Evolutionary conservation across 2,888 invertebrate genomes (phyloP), one percentile per base, ranked within the genome.

Genomic region (Agrochola lota): DNA sequence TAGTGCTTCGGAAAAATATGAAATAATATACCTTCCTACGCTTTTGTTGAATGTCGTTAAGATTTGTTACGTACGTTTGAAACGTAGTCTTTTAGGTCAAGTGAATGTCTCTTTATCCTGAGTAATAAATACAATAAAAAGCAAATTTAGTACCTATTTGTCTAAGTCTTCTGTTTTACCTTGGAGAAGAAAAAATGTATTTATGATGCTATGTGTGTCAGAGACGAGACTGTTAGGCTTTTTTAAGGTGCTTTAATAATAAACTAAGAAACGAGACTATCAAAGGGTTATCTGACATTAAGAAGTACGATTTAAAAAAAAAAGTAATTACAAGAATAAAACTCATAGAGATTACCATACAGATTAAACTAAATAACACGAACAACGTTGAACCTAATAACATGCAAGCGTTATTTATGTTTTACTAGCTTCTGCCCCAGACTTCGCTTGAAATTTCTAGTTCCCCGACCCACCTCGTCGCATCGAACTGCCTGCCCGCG

Each of bases 91-190:
- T 79, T 71, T 74, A 82, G 79, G 71, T 78, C 71, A 79, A 83
- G 55, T 79, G 15, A 70, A 62, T 79, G 46, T 30, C 79, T 74
- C 67, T 43, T 71, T 63, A 83, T 68, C 55, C 62, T 71, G 71
- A 71, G 71, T 82, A 74, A 83, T 79, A 74, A 71, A 23, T 68
- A 43, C 43, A 64, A 83, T 81, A 70, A 82, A 78, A 78, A 74
- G 15, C 49, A 66, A 62, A 82, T 66, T 72, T 78, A 72, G 0
- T 78, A 26, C 43, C 17, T 66, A 71, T 71, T 81, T 63, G 26
- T 63, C 20, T 26, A 63, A n/a, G 20, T n/a, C 46, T 4, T 35
- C 11, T 46, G 23, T 12, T 57, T 57, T 43, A 62, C 67, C 77
- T 57, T 57, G 8, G 6, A 15, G n/a, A 6, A 43, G 35, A 71